phyloP scores from a whole-genome alignment of 2,113 vertebrate genomes.

The Percina caprodes region DNA sequence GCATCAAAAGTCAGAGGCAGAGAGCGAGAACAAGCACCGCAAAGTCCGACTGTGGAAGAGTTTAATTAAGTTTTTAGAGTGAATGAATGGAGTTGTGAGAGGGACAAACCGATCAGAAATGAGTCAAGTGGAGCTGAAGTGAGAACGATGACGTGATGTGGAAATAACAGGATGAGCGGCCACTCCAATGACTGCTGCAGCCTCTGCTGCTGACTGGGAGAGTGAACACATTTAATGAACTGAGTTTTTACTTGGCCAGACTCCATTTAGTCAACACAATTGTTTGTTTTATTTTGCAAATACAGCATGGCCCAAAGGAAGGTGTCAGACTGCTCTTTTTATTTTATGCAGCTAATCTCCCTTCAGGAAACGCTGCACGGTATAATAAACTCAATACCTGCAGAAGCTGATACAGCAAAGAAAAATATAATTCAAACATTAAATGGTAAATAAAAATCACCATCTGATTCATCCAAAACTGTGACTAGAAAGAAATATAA shows the following conservation, averaged over 20 bases:
- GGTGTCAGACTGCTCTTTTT: conserved; percentile 25
- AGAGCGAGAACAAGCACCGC: neutral
- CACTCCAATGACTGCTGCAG: conserved; percentile 19
- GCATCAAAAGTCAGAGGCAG: conserved; percentile 4
- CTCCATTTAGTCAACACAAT: conserved; percentile 61
- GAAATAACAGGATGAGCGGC: conserved; percentile 64
- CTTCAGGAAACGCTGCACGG: conserved; percentile 16
- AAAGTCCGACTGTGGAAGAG: neutral
- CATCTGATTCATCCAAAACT: too few relatives aligned
- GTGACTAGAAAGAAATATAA: too few relatives aligned
- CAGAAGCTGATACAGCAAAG: neutral
- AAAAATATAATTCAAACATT: neutral
- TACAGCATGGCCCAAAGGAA: conserved; percentile 32
- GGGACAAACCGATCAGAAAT: conserved; percentile 40
- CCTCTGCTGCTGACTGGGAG: conserved; percentile 38
- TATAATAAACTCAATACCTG: conserved; percentile 11
- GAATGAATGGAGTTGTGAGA: conserved; percentile 27
- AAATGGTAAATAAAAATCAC: too few relatives aligned
- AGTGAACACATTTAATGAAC: conserved; percentile 69
- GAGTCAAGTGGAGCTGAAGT: conserved; percentile 63
- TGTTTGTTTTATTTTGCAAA: conserved; percentile 39
- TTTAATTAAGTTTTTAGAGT: conserved; percentile 54
- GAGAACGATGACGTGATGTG: conserved; percentile 53
- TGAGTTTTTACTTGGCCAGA: conserved; percentile 55
- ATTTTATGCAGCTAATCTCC: neutral